Base-by-base conservation (phyloP, 2,888 invertebrate species). In the Pammene fasciana region DNA sequence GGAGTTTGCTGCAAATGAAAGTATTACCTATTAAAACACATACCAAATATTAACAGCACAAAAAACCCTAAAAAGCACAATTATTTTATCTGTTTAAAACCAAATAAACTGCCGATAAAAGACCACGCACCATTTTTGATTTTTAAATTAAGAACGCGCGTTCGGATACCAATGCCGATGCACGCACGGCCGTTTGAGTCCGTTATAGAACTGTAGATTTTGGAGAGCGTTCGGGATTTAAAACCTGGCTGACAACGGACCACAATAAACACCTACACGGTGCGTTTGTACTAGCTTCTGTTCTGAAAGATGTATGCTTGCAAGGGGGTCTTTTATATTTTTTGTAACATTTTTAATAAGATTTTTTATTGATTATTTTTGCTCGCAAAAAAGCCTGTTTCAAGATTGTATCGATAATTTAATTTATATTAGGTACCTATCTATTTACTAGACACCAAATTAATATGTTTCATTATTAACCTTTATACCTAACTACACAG, bases 71-170 rank as follows among this genome's bases (percentile, higher is more conserved):
- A 5, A 43, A 13, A 43, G 2, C 11, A 26, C 18, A 16, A 4
- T 7, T 48, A n/a, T 16, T 1, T 48, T 0, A 46, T 5, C n/a
- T 36, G 13, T 10, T 34, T 56, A 6, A 16, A 16, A 16, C 7
- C 14, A 41, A 18, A 6, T 1, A 2, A 41, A 54, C 11, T 26
- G 1, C 4, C 4, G 4, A 26, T 4, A 48, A 67, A 67, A 61
- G 41, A 7, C 66, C 76, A 86, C 88, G 77, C 85, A 90, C 89
- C 88, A 88, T 86, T 86, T 85, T 86, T 46, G 71, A 75, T 74
- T 77, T 79, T 72, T 62, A 73, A 73, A 72, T 74, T 75, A 60
- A 74, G 79, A 78, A 73, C 68, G 71, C 50, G 61, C 62, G 55
- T 56, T 62, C 52, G 68, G 64, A 68, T 70, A 72, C 67, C 54